Base-by-base conservation (phyloP, 2,113 vertebrate genomes). In the Amphiprion percula region DNA sequence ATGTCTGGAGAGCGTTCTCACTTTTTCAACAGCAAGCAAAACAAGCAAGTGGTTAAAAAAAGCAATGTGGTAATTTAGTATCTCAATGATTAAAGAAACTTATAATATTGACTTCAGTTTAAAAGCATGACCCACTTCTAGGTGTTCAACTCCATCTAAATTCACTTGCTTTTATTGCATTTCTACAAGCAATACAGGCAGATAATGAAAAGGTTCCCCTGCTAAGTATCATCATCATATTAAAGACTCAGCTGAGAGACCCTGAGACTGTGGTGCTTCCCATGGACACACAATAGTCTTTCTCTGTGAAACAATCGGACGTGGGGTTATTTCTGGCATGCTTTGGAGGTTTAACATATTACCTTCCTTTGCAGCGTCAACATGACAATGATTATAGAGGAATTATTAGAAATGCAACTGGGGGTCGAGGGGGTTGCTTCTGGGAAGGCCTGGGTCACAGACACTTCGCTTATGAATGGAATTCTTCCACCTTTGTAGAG, bases 211-310 rank as follows among this genome's bases (percentile, higher is more conserved):
- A 21, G 46, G 46, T 50, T 16, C 5, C 30, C 10, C 41, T 12
- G 44, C 23, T 62, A 15, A 59, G 62, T 33, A 14, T 30, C 30
- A 30, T 30, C 30, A 68, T 14, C 11, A 12, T 56, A 37, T 84
- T 56, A 63, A 69, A 63, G 77, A 82, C 85, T 91, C 88, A 68
- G 63, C 83, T 82, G 74, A 76, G 79, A 89, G 90, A 93, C 79
- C 86, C 84, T 85, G 88, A 75, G 84, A 92, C 70, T 85, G 79
- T 41, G 65, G 69, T 10, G 75, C 90, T 93, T 93, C 90, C 91
- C 88, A 82, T 89, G 84, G 72, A 82, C 90, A 90, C 82, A 95
- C 93, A 95, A 95, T 93, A 74, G 92, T 81, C 86, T 90, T 91
- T 92, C 87, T 87, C 86, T 77, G 68, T 44, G 70, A 93, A 90